These are phyloP conservation scores for Drosophila melanica DNA, from an alignment of 1,140 invertebrate species.

Conservation along the genomic window DNA sequence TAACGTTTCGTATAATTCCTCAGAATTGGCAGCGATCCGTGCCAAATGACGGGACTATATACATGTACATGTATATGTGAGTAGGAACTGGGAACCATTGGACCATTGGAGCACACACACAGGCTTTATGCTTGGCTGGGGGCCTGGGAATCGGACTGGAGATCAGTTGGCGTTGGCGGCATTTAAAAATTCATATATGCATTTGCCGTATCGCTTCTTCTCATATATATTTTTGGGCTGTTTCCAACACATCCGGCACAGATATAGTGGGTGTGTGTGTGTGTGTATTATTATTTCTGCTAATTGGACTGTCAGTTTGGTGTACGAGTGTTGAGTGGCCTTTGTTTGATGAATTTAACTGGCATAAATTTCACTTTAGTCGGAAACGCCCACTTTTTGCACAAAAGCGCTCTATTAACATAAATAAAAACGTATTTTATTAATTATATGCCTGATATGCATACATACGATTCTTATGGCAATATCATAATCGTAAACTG, in stretches of 20 bases:
- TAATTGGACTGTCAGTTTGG: constrained; percentile 79
- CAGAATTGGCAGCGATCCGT: constrained; percentile 73
- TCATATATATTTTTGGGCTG: not conserved
- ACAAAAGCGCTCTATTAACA: constrained; percentile 17
- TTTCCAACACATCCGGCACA: constrained; percentile 73
- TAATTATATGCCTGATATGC: constrained; percentile 7
- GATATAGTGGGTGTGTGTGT: constrained; percentile 40
- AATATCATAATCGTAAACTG: constrained; percentile 1
- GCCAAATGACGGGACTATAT: constrained; percentile 52
- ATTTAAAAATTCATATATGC: constrained; percentile 68
- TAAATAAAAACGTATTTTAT: constrained; percentile 15
- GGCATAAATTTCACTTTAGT: constrained; percentile 77
- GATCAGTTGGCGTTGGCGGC: constrained; percentile 45
- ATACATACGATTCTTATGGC: not conserved
- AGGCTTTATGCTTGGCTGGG: constrained; percentile 75
- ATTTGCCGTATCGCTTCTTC: constrained; percentile 1
- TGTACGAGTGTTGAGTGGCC: constrained; percentile 35
- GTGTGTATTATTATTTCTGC: constrained; percentile 61
- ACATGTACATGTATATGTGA: not conserved
- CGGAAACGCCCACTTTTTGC: constrained; percentile 48
- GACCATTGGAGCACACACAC: constrained; percentile 15
- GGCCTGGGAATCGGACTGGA: constrained; percentile 56
- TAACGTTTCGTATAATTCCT: constrained; percentile 81
- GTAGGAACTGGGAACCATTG: too few relatives aligned
- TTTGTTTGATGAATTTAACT: constrained; percentile 67